Percentiles rank a stretch among this genome's conserved stretches.
Evolutionary conservation across 1,140 invertebrate genomes (phyloP).

Genomic region (Coptotermes formosanus): DNA sequence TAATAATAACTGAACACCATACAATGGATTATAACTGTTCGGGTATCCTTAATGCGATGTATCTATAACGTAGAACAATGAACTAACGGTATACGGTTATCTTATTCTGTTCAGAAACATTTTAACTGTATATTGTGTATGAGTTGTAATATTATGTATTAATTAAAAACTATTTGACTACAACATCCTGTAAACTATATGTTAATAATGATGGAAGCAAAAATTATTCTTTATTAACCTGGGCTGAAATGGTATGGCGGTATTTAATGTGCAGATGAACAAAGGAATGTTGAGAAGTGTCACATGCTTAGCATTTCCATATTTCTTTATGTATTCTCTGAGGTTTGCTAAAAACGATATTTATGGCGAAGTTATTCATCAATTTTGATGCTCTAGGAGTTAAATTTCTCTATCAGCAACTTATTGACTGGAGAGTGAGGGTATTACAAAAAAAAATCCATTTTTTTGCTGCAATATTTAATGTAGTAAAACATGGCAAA

Average conservation of each 20-base stretch:
- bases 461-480: too few species aligned
- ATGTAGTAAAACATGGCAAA: too few species aligned
- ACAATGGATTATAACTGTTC: slow-evolving; percentile 27
- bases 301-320: background rate
- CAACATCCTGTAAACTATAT: slow-evolving; percentile 34
- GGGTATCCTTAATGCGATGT: slow-evolving; percentile 21
- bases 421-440: too few species aligned
- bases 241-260: slow-evolving; percentile 13
- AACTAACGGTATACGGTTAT: slow-evolving; percentile 28
- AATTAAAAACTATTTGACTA: slow-evolving; percentile 34
- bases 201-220: slow-evolving; percentile 28
- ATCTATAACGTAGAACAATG: slow-evolving; percentile 26
- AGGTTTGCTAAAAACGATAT: slow-evolving; percentile 3
- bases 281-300: slow-evolving; percentile 6
- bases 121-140: slow-evolving; percentile 28
- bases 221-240: slow-evolving; percentile 17
- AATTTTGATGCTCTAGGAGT: background rate
- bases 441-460: too few species aligned
- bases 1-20: slow-evolving; percentile 28
- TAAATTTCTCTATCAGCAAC: too few species aligned
- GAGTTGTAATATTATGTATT: slow-evolving; percentile 26
- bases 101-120: slow-evolving; percentile 23
- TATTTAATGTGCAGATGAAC: slow-evolving; percentile 26
- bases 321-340: slow-evolving; percentile 21
- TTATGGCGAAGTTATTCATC: background rate